Base-by-base conservation (phyloP, 2,888 invertebrate genomes). In the Suillia variegata region DNA sequence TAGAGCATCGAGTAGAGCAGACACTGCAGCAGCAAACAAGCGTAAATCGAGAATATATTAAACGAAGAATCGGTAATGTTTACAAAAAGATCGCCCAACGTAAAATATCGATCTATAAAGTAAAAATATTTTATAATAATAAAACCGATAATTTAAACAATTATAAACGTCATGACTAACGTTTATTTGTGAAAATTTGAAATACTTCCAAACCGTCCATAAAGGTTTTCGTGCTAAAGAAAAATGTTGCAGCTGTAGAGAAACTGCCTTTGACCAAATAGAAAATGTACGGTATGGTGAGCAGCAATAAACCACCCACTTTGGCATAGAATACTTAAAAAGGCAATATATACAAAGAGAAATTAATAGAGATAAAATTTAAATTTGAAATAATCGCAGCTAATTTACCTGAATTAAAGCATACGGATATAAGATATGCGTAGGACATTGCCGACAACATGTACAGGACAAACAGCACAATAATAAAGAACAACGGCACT, bases 371-470 rank as follows among this genome's bases (percentile, higher is more conserved):
- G n/a, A n/a, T 13, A 13, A 13, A 38, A 45, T 18, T 45, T 45
- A 17, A 2, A 51, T 12, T 18, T 13, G 5, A n/a, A n/a, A n/a
- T n/a, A n/a, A n/a, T n/a, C n/a, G n/a, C n/a, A n/a, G n/a, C n/a
- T n/a, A n/a, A n/a, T 61, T 67, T 70, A 82, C 82, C 82, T 62
- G 80, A 75, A 54, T 78, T 77, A 64, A 82, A 81, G 59, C 77
- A 77, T 6, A 80, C 76, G 21, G 81, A 79, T 62, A 82, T 75
- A 20, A 82, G 61, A 63, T 79, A 81, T 2, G 75, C 71, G 34
- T 78, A 82, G 6, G 75, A 76, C 75, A 81, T 79, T 20, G 71
- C 66, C 17, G 80, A 70, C 38, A 74, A 54, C 52, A 76, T 68
- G 52, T 76, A 80, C 0, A 80, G 65, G 10, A 78, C 34, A 58